A percentile compares a stretch with the other conserved stretches of the same genome.
phyloP scores from a whole-genome alignment of 2,113 vertebrate genomes.

The Hiodon tergisus region DNA sequence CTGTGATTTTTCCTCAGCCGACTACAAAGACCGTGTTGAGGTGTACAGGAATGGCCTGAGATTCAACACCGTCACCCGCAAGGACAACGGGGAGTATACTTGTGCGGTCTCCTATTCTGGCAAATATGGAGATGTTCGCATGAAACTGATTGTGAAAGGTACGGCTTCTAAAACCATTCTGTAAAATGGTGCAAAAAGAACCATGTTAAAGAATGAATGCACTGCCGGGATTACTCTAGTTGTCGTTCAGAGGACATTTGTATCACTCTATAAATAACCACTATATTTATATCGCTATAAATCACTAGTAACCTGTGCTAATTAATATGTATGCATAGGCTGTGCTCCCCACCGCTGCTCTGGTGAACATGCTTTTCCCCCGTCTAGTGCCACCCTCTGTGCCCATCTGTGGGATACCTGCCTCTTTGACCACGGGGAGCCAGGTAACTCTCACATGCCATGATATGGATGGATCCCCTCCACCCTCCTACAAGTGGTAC shows the following conservation, averaged over 20 bases:
- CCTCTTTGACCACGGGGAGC: conserved; percentile 49
- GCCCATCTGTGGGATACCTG: conserved; percentile 50
- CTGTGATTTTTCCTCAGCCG: conserved; percentile 34
- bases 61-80: conserved; percentile 48
- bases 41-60: conserved; percentile 41
- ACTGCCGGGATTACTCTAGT: not conserved
- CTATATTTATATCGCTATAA: not conserved
- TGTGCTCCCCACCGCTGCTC: too few species aligned
- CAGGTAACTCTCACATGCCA: conserved; percentile 36
- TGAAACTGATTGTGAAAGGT: conserved; percentile 60
- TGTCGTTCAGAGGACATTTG: not conserved
- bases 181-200: not conserved
- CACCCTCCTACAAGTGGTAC: conserved; percentile 60
- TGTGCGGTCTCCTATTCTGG: conserved; percentile 53
- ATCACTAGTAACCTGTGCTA: not conserved
- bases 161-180: conserved; percentile 7
- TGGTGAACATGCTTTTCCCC: not conserved
- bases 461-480: conserved; percentile 52
- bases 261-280: not conserved
- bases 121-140: conserved; percentile 29
- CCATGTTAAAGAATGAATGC: too few species aligned
- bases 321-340: not conserved
- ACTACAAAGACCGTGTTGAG: conserved; percentile 35
- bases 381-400: conserved; percentile 54
- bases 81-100: conserved; percentile 53